A percentile compares a stretch with the other conserved stretches of the same genome.
phyloP scores from a whole-genome alignment of 1,140 invertebrate species.

The Drosophila sp. region DNA sequence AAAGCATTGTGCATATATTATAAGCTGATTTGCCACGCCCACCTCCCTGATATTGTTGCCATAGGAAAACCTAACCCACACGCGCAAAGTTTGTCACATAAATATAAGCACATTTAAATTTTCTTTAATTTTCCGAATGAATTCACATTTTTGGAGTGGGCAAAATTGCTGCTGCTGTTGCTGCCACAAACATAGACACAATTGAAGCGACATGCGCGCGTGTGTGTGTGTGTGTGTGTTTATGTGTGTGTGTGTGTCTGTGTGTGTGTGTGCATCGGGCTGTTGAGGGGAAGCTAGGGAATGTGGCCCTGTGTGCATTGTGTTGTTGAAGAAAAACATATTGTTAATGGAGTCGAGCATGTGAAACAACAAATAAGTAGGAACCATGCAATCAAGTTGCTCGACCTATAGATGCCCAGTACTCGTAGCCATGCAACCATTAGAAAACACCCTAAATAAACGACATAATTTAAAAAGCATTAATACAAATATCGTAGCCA shows the following conservation, averaged over 20 bases:
- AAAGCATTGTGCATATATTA: constrained; percentile 47
- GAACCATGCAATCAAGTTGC: too few species aligned
- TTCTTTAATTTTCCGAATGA: constrained; percentile 80
- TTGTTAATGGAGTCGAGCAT: constrained; percentile 81
- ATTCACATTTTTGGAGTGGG: constrained; percentile 57
- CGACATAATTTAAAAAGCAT: too few species aligned
- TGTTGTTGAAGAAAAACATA: constrained; percentile 71
- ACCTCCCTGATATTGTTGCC: background rate
- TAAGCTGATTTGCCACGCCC: constrained; percentile 15
- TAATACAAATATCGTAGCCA: too few species aligned
- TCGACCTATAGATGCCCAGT: constrained; percentile 2
- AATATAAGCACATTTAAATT: constrained; percentile 74
- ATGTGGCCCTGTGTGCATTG: constrained; percentile 26
- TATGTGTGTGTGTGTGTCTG: constrained; percentile 3
- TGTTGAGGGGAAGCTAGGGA: constrained; percentile 1
- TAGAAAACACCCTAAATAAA: too few species aligned
- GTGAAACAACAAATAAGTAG: constrained; percentile 74
- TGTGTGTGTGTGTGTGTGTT: background rate
- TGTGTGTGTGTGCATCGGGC: background rate
- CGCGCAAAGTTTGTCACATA: constrained; percentile 40
- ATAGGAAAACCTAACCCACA: background rate
- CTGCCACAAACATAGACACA: constrained; percentile 15
- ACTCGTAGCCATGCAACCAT: too few species aligned
- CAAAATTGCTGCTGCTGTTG: constrained; percentile 1
- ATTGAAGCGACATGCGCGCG: constrained; percentile 14